Percentiles rank a stretch among this genome's conserved stretches.
Evolutionary conservation across 2,797 vertebrate genomes (phyloP).

Genomic region (Sebastes ruberrimus): DNA sequence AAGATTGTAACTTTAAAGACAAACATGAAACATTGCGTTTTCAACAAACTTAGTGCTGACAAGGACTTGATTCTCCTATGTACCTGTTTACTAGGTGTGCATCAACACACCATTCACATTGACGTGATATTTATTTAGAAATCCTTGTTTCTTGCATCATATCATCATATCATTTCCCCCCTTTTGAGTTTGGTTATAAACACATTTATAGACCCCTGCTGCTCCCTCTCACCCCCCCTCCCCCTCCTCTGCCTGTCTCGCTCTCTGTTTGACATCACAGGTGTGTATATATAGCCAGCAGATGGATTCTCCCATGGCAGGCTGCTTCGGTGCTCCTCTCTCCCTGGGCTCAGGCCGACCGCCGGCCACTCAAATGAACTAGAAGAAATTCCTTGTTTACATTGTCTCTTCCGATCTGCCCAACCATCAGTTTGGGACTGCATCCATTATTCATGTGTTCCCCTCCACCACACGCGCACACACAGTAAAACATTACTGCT

Average conservation of each 20-base stretch:
- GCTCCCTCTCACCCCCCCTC: neutral
- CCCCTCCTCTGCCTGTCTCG: neutral
- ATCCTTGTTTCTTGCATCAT: neutral
- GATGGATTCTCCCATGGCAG: conserved; percentile 82
- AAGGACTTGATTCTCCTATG: neutral
- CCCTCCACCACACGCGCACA: conserved; percentile 37
- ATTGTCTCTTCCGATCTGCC: conserved; percentile 73
- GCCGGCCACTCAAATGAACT: conserved; percentile 75
- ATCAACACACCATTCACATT: neutral
- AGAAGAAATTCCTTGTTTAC: conserved; percentile 79
- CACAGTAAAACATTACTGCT: conserved; percentile 13
- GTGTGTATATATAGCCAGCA: conserved; percentile 82
- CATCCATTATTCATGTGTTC: conserved; percentile 79
- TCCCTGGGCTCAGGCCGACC: conserved; percentile 32
- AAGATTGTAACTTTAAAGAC: neutral
- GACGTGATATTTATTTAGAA: neutral
- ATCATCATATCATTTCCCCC: neutral
- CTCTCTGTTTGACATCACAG: conserved; percentile 80
- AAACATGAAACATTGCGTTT: neutral
- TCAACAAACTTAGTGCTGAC: neutral
- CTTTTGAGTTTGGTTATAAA: conserved; percentile 6
- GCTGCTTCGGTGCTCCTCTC: conserved; percentile 46
- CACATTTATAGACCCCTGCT: conserved; percentile 21
- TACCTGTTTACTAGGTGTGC: neutral
- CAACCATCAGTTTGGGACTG: conserved; percentile 71